phyloP scores from a whole-genome alignment of 2,888 invertebrate species.

The Rhopalosiphum nymphaeae region DNA sequence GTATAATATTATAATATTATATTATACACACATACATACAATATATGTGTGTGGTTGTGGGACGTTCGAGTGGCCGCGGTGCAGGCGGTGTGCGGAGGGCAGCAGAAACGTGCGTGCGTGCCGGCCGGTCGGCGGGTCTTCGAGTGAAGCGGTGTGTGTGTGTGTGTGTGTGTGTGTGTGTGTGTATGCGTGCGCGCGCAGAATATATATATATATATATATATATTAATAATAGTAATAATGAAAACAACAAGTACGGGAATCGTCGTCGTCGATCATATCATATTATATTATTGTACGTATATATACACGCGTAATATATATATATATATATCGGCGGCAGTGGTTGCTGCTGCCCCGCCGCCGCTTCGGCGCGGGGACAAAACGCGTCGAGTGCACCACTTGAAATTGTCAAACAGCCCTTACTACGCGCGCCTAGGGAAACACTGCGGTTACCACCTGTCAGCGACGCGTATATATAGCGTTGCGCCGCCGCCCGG shows the following conservation, averaged over 20 bases:
- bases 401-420: conserved; percentile 64
- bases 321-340: neutral
- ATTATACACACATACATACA: neutral
- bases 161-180: neutral
- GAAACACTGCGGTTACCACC: conserved; percentile 65
- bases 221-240: conserved; percentile 35
- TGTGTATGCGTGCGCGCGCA: neutral
- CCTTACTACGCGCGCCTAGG: conserved; percentile 47
- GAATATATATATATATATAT: neutral
- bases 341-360: neutral
- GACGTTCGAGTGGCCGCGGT: neutral
- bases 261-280: conserved; percentile 47
- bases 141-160: neutral
- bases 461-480: conserved; percentile 47
- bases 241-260: conserved; percentile 44
- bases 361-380: neutral
- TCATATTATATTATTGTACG: neutral
- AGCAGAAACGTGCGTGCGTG: neutral
- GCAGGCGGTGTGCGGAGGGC: neutral
- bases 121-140: conserved; percentile 36
- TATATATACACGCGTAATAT: neutral
- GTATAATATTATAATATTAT: conserved; percentile 11
- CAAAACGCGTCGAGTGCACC: conserved; percentile 46
- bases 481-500: conserved; percentile 21
- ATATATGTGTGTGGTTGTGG: neutral